Conservation (phyloP, 2,888 invertebrate species). For the Crossocerus cetratus region DNA sequence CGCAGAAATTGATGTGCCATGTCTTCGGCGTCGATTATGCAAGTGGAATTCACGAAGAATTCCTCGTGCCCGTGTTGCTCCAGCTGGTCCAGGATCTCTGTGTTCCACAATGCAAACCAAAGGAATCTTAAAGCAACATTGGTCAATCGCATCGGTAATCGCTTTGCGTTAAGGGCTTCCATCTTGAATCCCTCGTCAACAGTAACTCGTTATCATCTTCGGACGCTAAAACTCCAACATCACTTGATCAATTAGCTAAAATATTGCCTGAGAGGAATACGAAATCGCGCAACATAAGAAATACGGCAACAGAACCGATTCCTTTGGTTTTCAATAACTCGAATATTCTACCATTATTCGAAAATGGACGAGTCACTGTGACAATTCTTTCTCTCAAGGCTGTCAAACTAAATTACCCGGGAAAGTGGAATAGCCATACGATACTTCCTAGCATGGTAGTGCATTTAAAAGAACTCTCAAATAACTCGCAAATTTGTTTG, state of each 20-base stretch:
- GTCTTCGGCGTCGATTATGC: slow-evolving; percentile 44
- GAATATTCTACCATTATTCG: too few relatives aligned
- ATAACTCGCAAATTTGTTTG: slow-evolving; percentile 29
- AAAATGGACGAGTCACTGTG: too few relatives aligned
- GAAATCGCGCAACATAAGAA: too few relatives aligned
- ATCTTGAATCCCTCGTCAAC: too few relatives aligned
- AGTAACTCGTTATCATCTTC: too few relatives aligned
- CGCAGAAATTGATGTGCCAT: slow-evolving; percentile 51
- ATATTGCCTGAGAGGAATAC: background rate
- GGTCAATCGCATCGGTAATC: too few relatives aligned
- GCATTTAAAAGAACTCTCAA: slow-evolving; percentile 37
- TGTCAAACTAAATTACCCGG: slow-evolving; percentile 54
- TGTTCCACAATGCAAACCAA: slow-evolving; percentile 62
- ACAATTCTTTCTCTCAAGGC: too few relatives aligned
- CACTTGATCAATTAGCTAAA: slow-evolving; percentile 1
- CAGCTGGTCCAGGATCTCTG: slow-evolving; percentile 47
- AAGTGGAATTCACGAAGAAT: slow-evolving; percentile 33
- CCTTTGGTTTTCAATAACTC: too few relatives aligned
- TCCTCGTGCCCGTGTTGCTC: slow-evolving; percentile 3
- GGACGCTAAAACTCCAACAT: too few relatives aligned
- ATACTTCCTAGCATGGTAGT: slow-evolving; percentile 46
- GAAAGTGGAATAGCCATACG: slow-evolving; percentile 56
- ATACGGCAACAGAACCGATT: too few relatives aligned
- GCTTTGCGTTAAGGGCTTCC: too few relatives aligned
- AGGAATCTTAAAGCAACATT: slow-evolving; percentile 49